These are phyloP conservation scores for Cygnus atratus DNA, from an alignment of 2,113 vertebrate species.

Conservation along the genomic window DNA sequence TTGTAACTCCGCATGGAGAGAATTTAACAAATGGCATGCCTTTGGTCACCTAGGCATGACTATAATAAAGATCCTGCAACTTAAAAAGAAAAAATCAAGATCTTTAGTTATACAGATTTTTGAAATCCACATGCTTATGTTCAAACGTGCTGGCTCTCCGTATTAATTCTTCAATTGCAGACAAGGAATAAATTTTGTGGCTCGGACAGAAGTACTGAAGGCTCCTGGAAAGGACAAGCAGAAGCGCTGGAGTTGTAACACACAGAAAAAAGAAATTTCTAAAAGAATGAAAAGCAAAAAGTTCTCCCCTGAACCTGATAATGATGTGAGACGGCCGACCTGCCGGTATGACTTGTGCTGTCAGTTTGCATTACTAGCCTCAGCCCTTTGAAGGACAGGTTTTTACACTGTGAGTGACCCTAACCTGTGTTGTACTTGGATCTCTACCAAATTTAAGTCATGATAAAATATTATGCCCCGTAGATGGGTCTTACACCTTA, in stretches of 20 bases:
- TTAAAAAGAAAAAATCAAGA: neutral
- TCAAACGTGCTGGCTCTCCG: neutral
- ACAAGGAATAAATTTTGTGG: slow-evolving; percentile 79
- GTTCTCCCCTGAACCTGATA: slow-evolving; percentile 78
- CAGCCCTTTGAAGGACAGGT: neutral
- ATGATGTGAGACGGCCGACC: slow-evolving; percentile 76
- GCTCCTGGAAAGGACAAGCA: slow-evolving; percentile 74
- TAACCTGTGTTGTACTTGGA: neutral
- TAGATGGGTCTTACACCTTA: neutral
- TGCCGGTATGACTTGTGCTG: slow-evolving; percentile 75
- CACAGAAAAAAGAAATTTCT: slow-evolving; percentile 81
- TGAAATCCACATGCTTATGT: neutral
- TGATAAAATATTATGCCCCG: slow-evolving; percentile 11
- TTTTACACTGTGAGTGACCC: slow-evolving; percentile 6
- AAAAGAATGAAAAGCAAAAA: slow-evolving; percentile 80
- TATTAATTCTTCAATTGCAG: slow-evolving; percentile 16
- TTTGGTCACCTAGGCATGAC: neutral
- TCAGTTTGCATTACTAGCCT: slow-evolving; percentile 67
- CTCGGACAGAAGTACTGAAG: slow-evolving; percentile 80
- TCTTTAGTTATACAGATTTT: neutral
- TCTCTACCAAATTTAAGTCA: neutral
- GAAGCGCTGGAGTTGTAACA: slow-evolving; percentile 78
- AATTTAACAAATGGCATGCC: slow-evolving; percentile 73
- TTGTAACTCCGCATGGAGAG: slow-evolving; percentile 79
- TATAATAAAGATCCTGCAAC: neutral